Conservation (phyloP, 1,140 invertebrate genomes). For the Drosophila paulistorum region DNA sequence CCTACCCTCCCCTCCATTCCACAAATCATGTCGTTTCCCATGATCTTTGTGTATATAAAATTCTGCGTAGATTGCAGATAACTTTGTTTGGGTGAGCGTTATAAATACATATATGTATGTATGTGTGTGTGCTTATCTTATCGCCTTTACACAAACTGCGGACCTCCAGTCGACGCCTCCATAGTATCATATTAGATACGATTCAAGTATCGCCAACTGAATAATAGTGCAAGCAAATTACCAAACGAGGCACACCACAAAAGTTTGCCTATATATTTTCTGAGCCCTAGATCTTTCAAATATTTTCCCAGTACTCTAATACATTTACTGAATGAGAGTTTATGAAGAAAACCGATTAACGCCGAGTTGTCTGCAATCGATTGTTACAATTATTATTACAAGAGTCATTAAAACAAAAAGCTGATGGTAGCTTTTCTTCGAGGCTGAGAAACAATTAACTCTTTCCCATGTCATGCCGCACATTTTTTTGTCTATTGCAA, state of each 20-base stretch:
- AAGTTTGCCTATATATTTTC: not conserved
- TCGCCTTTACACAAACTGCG: conserved; percentile 32
- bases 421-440: too few relatives aligned
- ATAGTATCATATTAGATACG: conserved; percentile 12
- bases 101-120: conserved; percentile 18
- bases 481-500: not conserved
- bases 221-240: conserved; percentile 31
- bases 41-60: conserved; percentile 23
- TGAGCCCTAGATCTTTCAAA: not conserved
- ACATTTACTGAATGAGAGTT: too few relatives aligned
- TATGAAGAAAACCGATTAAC: too few relatives aligned
- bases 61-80: conserved; percentile 73
- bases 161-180: conserved; percentile 31
- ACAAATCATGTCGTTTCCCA: not conserved
- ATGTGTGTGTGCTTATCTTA: conserved; percentile 61
- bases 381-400: not conserved
- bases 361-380: not conserved
- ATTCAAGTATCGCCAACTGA: conserved; percentile 44
- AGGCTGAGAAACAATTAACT: conserved; percentile 17
- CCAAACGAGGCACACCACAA: conserved; percentile 26
- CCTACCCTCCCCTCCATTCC: not conserved
- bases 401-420: conserved; percentile 1
- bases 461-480: conserved; percentile 22
- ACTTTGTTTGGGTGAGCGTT: conserved; percentile 56
- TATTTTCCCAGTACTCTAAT: too few relatives aligned